Percentiles rank a stretch among this genome's conserved stretches.
These are phyloP conservation scores for Rousettus leschenaultii DNA, from an alignment of 2,113 vertebrate species.

Conservation along the genomic window DNA sequence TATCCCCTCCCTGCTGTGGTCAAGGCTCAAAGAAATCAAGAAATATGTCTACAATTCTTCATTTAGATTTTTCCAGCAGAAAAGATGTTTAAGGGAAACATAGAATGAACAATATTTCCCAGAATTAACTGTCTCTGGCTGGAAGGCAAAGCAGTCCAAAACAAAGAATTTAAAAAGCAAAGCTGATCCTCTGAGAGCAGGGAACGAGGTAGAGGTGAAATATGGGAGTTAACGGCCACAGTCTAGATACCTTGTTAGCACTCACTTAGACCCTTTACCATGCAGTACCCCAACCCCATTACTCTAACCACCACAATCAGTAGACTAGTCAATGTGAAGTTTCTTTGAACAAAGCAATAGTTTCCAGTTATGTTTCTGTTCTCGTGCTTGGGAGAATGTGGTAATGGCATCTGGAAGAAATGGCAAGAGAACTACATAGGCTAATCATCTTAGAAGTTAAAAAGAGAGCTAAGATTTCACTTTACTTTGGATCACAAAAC, in stretches of 20 bases:
- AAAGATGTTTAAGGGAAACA: constrained; percentile 18
- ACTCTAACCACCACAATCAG: not conserved
- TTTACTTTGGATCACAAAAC: not conserved
- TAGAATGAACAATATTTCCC: not conserved
- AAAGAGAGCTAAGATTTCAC: too few relatives aligned
- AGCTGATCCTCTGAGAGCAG: not conserved
- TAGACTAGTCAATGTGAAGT: not conserved
- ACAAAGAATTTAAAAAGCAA: not conserved
- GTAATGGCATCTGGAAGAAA: not conserved
- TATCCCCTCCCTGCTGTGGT: not conserved
- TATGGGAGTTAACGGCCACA: rapidly evolving
- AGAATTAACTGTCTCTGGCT: not conserved
- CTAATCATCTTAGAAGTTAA: not conserved
- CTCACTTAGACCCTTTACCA: not conserved
- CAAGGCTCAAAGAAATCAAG: not conserved
- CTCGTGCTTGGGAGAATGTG: not conserved
- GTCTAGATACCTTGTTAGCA: not conserved
- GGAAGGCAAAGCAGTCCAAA: not conserved
- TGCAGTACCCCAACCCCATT: not conserved
- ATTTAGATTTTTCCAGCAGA: not conserved
- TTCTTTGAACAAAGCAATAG: not conserved
- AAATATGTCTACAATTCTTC: not conserved
- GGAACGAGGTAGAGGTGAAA: not conserved
- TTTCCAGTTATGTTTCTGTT: not conserved
- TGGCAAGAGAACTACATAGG: not conserved